Base-by-base conservation (phyloP, 2,113 vertebrate species). In the Pygoscelis adeliae region DNA sequence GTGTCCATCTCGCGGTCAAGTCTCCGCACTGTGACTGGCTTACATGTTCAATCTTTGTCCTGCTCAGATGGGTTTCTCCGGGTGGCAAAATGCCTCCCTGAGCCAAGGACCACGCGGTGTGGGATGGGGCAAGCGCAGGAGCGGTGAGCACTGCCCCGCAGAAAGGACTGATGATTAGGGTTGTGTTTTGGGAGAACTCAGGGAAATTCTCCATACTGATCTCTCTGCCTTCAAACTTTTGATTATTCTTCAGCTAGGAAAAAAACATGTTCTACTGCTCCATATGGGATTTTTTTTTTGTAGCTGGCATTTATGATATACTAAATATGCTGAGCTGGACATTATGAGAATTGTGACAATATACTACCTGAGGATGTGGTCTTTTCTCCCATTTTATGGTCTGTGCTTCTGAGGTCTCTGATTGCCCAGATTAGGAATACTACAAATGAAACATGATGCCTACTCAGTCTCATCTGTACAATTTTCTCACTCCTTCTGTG, bases 1-100 rank as follows among this genome's bases (percentile, higher is more conserved):
- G 15, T 0, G 0, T 72, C 53, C 7, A 10, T 59, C n/a, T 89
- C 4, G 0, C 0, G 2, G 11, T 65, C 27, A 27, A 4, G 46
- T 61, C 30, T 88, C 49, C 44, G 9, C 3, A 1, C 25, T 67
- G 53, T 0, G 2, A 21, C 20, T 50, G 49, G 13, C 38, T 69
- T 56, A 7, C 1, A 2, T 23, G 11, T 34, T 82, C n/a, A 36
- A 5, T 22, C 38, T 65, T 74, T 70, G 56, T 27, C 34, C 53
- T 27, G 14, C 29, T 84, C 29, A 42, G 2, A 15, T 10, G 18
- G 17, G 29, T 85, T 90, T 66, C 14, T 82, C 30, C 42, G 6
- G 1, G 13, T 42, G 20, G 7, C 27, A 78, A 34, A n/a, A 7
- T 36, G 8, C 13, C 8, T 63, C 19, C 47, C 12, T 47, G 26